A percentile compares a stretch with the other conserved stretches of the same genome.
Evolutionary conservation across 1,140 invertebrate species (phyloP).

Genomic region (Neodiprion pinetum): DNA sequence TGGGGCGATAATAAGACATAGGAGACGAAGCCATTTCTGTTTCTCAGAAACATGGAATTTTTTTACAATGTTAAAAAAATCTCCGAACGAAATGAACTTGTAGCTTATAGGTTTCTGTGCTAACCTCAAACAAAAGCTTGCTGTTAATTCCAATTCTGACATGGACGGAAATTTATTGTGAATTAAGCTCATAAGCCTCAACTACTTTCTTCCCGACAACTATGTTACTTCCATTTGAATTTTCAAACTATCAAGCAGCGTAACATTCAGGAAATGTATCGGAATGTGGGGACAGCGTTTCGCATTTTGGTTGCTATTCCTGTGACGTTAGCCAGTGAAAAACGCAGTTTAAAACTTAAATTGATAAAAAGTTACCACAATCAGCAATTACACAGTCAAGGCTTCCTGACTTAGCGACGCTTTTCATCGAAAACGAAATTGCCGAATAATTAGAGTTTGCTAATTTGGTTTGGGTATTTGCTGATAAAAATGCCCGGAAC

Average conservation of each 20-base stretch:
- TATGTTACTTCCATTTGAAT: constrained; percentile 21
- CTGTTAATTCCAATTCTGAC: constrained; percentile 23
- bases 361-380: constrained; percentile 29
- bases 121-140: constrained; percentile 23
- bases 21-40: too few relatives aligned
- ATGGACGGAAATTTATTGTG: constrained; percentile 22
- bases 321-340: constrained; percentile 30
- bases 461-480: constrained; percentile 1
- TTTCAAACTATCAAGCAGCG: constrained; percentile 27
- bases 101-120: constrained; percentile 19
- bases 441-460: constrained; percentile 10
- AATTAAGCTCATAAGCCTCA: constrained; percentile 28
- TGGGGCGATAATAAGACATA: too few relatives aligned
- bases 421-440: constrained; percentile 32
- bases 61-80: constrained; percentile 22
- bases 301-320: constrained; percentile 21
- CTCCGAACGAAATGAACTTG: constrained; percentile 18
- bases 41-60: constrained; percentile 20
- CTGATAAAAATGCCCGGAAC: neutral
- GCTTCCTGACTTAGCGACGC: constrained; percentile 23
- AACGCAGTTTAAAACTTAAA: constrained; percentile 35
- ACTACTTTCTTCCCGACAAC: constrained; percentile 23
- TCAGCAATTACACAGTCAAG: constrained; percentile 30
- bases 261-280: constrained; percentile 29
- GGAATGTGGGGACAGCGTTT: constrained; percentile 26